Base-by-base conservation (phyloP, 2,113 vertebrate genomes). In the Tangachromis dhanisi region DNA sequence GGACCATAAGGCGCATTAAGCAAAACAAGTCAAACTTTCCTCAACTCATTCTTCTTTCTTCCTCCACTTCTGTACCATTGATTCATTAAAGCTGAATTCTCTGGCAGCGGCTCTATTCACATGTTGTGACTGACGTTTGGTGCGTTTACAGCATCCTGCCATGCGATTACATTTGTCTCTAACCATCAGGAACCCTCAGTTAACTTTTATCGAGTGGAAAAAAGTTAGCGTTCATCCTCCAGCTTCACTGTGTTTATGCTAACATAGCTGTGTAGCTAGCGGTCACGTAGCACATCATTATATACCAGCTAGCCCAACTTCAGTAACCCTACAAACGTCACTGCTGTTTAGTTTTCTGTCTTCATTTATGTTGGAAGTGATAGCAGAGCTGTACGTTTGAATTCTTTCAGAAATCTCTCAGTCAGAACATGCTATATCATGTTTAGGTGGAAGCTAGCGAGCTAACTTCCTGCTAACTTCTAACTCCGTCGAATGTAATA, bases 261-360 rank as follows among this genome's bases (percentile, higher is more conserved):
- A 54, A n/a, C n/a, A n/a, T n/a, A n/a, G n/a, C n/a, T n/a, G n/a
- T 5, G 2, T 54, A 0, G 5, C 51, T 12, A 21, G 9, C 9
- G 0, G 0, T 21, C 9, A 11, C 9, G 2, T 21, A 21, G 51
- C 51, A 54, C 51, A 12, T 21, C 51, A 21, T 54, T 54, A 54
- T 54, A 7, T 21, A 54, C 0, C n/a, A 54, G n/a, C n/a, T 0
- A 54, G 51, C 0, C 5, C 2, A 54, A 54, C 9, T 11, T 6
- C 19, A 53, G n/a, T 6, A 53, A 53, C 51, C 51, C 9, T 53
- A 53, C 19, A 53, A 53, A 53, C 19, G 0, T 11, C 51, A 11
- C 51, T 21, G 51, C 9, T 53, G 49, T 21, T 53, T 21, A 53
- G 19, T 53, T 53, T 53, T 0, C 47, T 9, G 19, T 53, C 51